These are phyloP conservation scores for Rugalucina vietnamica DNA, from an alignment of 2,888 invertebrate genomes.

Conservation along the genomic window DNA sequence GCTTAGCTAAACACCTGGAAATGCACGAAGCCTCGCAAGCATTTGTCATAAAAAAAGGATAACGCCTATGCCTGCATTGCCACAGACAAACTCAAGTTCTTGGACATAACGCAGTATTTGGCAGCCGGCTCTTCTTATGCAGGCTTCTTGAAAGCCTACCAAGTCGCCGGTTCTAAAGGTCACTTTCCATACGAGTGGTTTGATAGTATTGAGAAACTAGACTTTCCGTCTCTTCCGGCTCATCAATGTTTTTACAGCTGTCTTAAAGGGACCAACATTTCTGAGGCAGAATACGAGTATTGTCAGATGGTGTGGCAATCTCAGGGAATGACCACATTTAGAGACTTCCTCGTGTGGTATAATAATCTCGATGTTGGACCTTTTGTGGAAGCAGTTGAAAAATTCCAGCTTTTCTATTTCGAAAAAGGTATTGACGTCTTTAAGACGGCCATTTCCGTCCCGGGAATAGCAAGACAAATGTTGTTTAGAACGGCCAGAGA, in stretches of 20 bases:
- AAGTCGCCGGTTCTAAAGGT: slow-evolving; percentile 40
- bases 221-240: slow-evolving; percentile 11
- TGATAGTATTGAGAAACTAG: slow-evolving; percentile 19
- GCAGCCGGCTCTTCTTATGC: slow-evolving; percentile 43
- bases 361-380: slow-evolving; percentile 61
- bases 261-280: slow-evolving; percentile 20
- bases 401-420: slow-evolving; percentile 51
- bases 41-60: slow-evolving; percentile 40
- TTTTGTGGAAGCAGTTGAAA: slow-evolving; percentile 57
- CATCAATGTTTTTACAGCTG: slow-evolving; percentile 23
- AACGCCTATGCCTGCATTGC: slow-evolving; percentile 38
- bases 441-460: slow-evolving; percentile 58
- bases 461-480: slow-evolving; percentile 56
- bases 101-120: slow-evolving; percentile 48
- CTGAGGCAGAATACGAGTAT: slow-evolving; percentile 11
- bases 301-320: slow-evolving; percentile 51
- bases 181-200: slow-evolving; percentile 34
- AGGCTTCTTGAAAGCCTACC: slow-evolving; percentile 50
- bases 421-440: slow-evolving; percentile 60
- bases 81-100: slow-evolving; percentile 32
- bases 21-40: slow-evolving; percentile 7
- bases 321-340: slow-evolving; percentile 50
- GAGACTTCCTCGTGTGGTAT: slow-evolving; percentile 64
- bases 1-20: slow-evolving; percentile 17
- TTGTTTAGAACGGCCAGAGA: slow-evolving; percentile 39